phyloP scores from a whole-genome alignment of 2,888 invertebrate genomes.

The Zaprionus bogoriensis region DNA sequence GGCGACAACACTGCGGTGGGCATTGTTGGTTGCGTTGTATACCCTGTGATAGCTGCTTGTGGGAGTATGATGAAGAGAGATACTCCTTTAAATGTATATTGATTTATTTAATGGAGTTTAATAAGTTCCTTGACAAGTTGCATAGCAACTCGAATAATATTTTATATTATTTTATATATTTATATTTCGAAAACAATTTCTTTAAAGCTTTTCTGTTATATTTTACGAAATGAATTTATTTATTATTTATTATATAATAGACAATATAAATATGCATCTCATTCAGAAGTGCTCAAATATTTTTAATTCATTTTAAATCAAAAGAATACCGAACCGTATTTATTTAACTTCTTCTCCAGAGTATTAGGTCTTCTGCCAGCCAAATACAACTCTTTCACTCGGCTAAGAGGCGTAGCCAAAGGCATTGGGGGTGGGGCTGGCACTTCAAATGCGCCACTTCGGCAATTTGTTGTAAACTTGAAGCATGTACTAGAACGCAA shows the following conservation, averaged over 20 bases:
- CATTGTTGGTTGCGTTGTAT: conserved; percentile 7
- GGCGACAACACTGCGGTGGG: conserved; percentile 21
- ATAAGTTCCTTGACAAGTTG: neutral
- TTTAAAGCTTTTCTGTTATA: neutral
- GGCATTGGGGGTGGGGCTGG: neutral
- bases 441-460: conserved; percentile 19
- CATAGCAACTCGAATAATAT: neutral
- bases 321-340: too few species aligned
- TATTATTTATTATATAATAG: too few species aligned
- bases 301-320: too few species aligned
- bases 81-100: too few species aligned
- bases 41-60: neutral
- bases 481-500: conserved; percentile 24
- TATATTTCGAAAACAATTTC: neutral
- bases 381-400: neutral
- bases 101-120: too few species aligned
- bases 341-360: neutral
- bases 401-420: neutral
- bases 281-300: too few species aligned
- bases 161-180: neutral
- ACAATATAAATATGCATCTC: too few species aligned
- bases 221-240: too few species aligned
- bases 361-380: neutral
- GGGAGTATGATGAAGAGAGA: too few species aligned
- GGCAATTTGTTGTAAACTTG: conserved; percentile 25